Percentiles rank a stretch among this genome's conserved stretches.
phyloP scores from a whole-genome alignment of 2,888 invertebrate species.

The Cremastinae sp. region DNA sequence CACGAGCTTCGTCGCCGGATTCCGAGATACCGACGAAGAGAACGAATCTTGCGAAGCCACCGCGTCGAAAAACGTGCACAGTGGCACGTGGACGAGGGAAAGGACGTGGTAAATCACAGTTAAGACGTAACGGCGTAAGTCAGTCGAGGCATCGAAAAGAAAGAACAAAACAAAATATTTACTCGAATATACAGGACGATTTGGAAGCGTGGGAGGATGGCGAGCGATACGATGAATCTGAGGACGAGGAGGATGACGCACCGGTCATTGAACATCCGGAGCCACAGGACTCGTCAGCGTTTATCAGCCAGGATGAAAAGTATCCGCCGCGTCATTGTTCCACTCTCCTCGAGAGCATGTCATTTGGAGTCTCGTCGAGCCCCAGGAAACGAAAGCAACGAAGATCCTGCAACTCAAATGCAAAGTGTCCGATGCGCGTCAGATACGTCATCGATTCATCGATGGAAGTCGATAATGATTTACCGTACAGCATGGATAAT shows the following conservation, averaged over 20 bases:
- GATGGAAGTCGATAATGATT: constrained; percentile 45
- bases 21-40: constrained; percentile 59
- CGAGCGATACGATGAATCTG: constrained; percentile 20
- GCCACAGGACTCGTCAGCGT: background rate
- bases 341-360: constrained; percentile 52
- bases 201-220: constrained; percentile 54
- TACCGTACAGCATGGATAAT: constrained; percentile 5
- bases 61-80: constrained; percentile 60
- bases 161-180: constrained; percentile 67
- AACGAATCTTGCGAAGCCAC: constrained; percentile 50
- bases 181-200: constrained; percentile 66
- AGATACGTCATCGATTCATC: constrained; percentile 62
- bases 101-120: constrained; percentile 70
- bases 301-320: background rate
- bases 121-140: constrained; percentile 73
- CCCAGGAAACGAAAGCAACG: constrained; percentile 53
- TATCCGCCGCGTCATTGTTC: constrained; percentile 31
- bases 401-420: constrained; percentile 21
- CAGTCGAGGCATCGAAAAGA: constrained; percentile 72
- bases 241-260: constrained; percentile 55
- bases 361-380: constrained; percentile 60
- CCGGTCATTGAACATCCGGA: constrained; percentile 15
- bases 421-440: constrained; percentile 59
- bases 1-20: constrained; percentile 37
- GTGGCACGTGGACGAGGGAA: constrained; percentile 68